Conservation (phyloP, 2,113 vertebrate species). For the Prunella fulvescens region DNA sequence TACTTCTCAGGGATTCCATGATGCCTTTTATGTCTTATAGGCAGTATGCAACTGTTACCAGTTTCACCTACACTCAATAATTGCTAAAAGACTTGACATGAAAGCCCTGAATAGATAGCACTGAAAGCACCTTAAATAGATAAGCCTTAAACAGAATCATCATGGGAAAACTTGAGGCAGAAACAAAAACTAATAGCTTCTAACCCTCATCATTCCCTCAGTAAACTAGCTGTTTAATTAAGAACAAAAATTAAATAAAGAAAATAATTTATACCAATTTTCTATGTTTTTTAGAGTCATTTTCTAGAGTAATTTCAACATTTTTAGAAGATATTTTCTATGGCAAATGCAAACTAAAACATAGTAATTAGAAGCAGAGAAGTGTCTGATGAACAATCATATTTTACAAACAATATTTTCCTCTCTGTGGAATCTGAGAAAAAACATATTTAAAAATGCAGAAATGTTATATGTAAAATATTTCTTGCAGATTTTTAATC, state of each 20-base stretch:
- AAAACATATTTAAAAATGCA: not conserved
- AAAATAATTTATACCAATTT: not conserved
- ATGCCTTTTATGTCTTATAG: not conserved
- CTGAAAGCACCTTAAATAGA: not conserved
- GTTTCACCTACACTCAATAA: not conserved
- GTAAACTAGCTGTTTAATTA: not conserved
- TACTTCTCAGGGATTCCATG: not conserved
- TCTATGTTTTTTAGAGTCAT: not conserved
- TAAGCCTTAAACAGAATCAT: not conserved
- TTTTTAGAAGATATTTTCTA: not conserved
- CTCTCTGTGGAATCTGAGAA: not conserved
- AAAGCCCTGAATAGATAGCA: not conserved
- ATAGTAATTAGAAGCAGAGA: constrained; percentile 13
- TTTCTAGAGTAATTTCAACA: not conserved
- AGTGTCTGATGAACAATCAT: constrained; percentile 7
- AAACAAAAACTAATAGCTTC: not conserved
- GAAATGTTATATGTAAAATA: constrained; percentile 34
- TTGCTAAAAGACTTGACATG: not conserved
- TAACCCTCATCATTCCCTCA: not conserved
- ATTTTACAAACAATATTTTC: not conserved
- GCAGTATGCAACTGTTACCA: not conserved
- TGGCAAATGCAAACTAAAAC: not conserved
- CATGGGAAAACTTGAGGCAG: not conserved
- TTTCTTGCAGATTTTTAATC: constrained; percentile 46
- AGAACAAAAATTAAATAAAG: not conserved